Conservation (phyloP, 1,140 invertebrate species). For the Drosophila baimaii region DNA sequence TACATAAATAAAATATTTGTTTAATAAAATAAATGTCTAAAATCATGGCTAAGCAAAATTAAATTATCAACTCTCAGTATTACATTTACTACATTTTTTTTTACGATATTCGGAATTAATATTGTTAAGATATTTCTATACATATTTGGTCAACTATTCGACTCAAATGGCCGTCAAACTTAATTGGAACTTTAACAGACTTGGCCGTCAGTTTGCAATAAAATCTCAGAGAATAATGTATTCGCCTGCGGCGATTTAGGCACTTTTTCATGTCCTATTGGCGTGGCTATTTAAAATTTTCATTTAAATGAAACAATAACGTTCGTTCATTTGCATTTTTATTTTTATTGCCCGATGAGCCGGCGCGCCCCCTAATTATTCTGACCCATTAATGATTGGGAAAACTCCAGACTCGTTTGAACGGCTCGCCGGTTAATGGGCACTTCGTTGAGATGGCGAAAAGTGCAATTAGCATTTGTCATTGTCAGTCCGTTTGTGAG, state of each 20-base stretch:
- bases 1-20: too few relatives aligned
- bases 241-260: too few relatives aligned
- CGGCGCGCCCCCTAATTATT: slow-evolving; percentile 7
- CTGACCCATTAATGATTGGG: slow-evolving; percentile 34
- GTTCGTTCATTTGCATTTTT: slow-evolving; percentile 36
- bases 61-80: too few relatives aligned
- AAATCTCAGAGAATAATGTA: neutral
- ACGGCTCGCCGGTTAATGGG: slow-evolving; percentile 20
- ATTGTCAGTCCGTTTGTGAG: slow-evolving; percentile 30
- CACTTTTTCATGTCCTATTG: neutral
- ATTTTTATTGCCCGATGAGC: slow-evolving; percentile 27
- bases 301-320: slow-evolving; percentile 30
- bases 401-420: slow-evolving; percentile 21
- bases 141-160: too few relatives aligned
- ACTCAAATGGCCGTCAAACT: neutral
- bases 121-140: too few relatives aligned
- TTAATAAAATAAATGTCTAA: too few relatives aligned
- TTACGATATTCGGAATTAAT: too few relatives aligned
- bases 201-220: neutral
- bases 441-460: slow-evolving; percentile 30
- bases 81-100: too few relatives aligned
- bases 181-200: neutral
- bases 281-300: neutral
- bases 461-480: slow-evolving; percentile 61
- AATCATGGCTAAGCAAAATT: too few relatives aligned